phyloP scores from a whole-genome alignment of 2,113 vertebrate species.

The Neolamprologus modestus region DNA sequence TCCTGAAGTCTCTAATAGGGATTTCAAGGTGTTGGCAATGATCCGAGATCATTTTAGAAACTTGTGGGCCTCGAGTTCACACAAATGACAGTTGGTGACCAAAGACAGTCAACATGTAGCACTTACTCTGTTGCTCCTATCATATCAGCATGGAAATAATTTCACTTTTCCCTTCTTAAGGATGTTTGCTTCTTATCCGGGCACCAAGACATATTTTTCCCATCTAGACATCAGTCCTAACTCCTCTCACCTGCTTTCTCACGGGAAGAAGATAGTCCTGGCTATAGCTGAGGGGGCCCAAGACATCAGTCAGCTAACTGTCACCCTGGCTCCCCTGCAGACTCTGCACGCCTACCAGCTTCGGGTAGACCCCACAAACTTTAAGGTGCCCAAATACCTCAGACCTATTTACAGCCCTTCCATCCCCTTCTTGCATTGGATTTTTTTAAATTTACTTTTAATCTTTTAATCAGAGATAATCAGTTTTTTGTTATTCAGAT shows the following conservation, averaged over 20 bases:
- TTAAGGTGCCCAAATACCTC: slow-evolving; percentile 60
- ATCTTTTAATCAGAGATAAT: background rate
- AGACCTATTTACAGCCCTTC: background rate
- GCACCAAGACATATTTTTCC: slow-evolving; percentile 73
- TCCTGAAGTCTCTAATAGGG: background rate
- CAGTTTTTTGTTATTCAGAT: background rate
- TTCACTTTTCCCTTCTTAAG: slow-evolving; percentile 8
- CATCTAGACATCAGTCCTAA: slow-evolving; percentile 67
- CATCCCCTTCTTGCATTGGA: background rate
- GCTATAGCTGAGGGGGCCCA: slow-evolving; percentile 66
- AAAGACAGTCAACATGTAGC: background rate
- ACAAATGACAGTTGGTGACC: background rate
- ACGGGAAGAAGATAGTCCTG: slow-evolving; percentile 69
- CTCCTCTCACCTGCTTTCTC: slow-evolving; percentile 58
- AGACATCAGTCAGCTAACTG: slow-evolving; percentile 65
- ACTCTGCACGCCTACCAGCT: slow-evolving; percentile 71
- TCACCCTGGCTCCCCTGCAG: slow-evolving; percentile 64
- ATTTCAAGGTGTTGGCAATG: background rate
- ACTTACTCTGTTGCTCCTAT: background rate
- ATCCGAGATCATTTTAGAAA: background rate
- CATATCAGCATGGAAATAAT: background rate
- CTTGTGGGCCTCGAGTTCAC: background rate
- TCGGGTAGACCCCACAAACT: slow-evolving; percentile 71
- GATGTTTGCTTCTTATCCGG: slow-evolving; percentile 68
- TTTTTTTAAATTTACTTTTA: background rate